phyloP scores from a whole-genome alignment of 2,797 vertebrate genomes.

The Sparus aurata region DNA sequence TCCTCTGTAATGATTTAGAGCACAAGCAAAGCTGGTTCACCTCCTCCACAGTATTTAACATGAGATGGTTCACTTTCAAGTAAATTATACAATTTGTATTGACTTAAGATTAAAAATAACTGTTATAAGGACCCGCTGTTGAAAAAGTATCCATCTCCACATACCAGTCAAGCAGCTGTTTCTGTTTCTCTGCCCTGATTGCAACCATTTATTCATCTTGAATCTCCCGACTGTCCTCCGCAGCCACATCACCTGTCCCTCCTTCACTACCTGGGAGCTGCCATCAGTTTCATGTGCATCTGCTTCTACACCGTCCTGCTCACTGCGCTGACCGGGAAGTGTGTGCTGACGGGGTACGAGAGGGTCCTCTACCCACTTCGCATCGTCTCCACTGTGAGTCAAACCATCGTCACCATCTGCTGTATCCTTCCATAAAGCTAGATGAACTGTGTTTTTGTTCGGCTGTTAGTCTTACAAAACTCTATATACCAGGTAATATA shows the following conservation, averaged over 20 bases:
- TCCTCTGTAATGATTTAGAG: constrained; percentile 7
- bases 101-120: neutral
- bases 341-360: constrained; percentile 81
- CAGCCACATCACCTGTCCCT: constrained; percentile 76
- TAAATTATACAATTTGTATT: neutral
- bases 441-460: neutral
- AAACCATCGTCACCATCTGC: constrained; percentile 78
- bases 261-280: constrained; percentile 85
- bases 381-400: constrained; percentile 64
- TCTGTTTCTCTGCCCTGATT: neutral
- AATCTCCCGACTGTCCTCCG: constrained; percentile 19
- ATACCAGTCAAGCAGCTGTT: neutral
- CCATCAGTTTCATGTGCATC: constrained; percentile 81
- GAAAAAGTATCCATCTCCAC: neutral
- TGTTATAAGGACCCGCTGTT: neutral
- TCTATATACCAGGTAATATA: no score
- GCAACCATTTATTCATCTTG: neutral
- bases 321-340: constrained; percentile 79
- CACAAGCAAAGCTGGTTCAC: neutral
- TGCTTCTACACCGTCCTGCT: constrained; percentile 85
- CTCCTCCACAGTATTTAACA: neutral
- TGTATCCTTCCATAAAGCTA: constrained; percentile 84
- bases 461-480: neutral
- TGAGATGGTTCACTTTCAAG: neutral
- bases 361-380: constrained; percentile 79